These are phyloP conservation scores for Cylas formicarius DNA, from an alignment of 1,140 invertebrate genomes.

Conservation along the genomic window DNA sequence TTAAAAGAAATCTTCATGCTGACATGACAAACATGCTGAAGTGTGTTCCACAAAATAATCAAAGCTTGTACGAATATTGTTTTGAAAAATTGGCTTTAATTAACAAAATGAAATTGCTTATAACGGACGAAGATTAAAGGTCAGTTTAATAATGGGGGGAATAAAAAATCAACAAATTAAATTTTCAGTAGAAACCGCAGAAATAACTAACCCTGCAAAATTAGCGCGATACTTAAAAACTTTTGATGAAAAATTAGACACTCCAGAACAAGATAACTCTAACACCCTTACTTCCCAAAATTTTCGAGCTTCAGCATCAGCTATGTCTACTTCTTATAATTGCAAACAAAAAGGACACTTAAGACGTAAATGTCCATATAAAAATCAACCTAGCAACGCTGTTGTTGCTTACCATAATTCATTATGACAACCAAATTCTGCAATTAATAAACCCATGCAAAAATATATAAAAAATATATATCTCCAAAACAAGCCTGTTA, in stretches of 20 bases:
- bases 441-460: no score
- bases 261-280: background rate
- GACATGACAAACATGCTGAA: slow-evolving; percentile 11
- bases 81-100: slow-evolving; percentile 12
- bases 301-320: background rate
- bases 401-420: no score
- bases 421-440: no score
- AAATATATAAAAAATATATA: no score
- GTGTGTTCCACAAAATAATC: no score
- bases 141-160: slow-evolving; percentile 15
- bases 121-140: slow-evolving; percentile 12
- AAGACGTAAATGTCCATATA: background rate
- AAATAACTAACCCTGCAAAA: slow-evolving; percentile 3
- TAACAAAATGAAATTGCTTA: slow-evolving; percentile 9
- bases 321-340: background rate
- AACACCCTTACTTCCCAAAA: background rate
- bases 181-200: slow-evolving; percentile 15
- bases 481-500: background rate
- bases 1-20: slow-evolving; percentile 12
- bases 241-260: background rate
- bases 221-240: slow-evolving; percentile 13
- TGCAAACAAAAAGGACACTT: background rate
- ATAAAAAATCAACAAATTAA: slow-evolving; percentile 16
- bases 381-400: background rate
- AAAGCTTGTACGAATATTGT: no score